A percentile compares a stretch with the other conserved stretches of the same genome.
These are phyloP conservation scores for Listronotus bonariensis DNA, from an alignment of 1,140 invertebrate genomes.

Conservation along the genomic window DNA sequence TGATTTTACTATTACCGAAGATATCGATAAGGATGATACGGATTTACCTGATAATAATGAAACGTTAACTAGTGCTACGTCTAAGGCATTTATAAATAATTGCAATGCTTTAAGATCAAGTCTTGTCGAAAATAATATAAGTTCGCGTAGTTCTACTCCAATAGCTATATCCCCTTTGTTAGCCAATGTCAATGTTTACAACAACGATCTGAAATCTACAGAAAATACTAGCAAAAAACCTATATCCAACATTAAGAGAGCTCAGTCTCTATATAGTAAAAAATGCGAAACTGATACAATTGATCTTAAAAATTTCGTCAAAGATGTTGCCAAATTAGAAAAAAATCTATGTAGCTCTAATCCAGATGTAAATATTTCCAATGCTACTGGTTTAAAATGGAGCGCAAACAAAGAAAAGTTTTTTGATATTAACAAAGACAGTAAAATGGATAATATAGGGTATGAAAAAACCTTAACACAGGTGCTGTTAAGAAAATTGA, in stretches of 20 bases:
- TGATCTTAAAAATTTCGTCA: constrained; percentile 38
- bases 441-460: constrained; percentile 40
- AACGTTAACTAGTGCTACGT: constrained; percentile 30
- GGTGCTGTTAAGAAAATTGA: constrained; percentile 36
- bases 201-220: constrained; percentile 33
- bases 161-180: constrained; percentile 31
- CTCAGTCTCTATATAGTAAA: constrained; percentile 30
- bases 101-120: constrained; percentile 34
- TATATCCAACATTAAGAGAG: constrained; percentile 38
- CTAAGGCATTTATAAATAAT: constrained; percentile 27
- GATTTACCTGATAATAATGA: constrained; percentile 28
- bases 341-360: constrained; percentile 39
- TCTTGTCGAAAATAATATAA: constrained; percentile 25
- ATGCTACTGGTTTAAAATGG: constrained; percentile 47
- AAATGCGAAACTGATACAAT: constrained; percentile 32
- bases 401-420: constrained; percentile 50
- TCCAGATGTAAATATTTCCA: constrained; percentile 28
- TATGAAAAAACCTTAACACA: constrained; percentile 38
- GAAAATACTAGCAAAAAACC: constrained; percentile 33
- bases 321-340: constrained; percentile 39
- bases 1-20: constrained; percentile 59
- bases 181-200: constrained; percentile 37
- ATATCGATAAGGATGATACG: constrained; percentile 45
- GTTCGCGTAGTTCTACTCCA: constrained; percentile 21
- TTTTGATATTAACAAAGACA: constrained; percentile 39